phyloP scores from a whole-genome alignment of 2,113 vertebrate species.

The Pleuronectes platessa region DNA sequence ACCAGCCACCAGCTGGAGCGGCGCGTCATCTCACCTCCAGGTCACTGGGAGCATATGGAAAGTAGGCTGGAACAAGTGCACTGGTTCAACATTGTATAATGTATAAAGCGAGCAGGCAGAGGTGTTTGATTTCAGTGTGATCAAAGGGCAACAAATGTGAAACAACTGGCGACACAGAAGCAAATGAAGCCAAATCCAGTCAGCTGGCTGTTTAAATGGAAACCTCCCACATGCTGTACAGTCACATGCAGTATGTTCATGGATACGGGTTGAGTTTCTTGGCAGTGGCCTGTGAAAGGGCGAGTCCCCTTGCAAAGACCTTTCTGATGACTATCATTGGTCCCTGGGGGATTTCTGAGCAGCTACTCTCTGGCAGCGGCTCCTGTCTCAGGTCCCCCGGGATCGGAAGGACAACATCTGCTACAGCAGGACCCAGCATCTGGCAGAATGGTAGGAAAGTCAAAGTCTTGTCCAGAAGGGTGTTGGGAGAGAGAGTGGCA shows the following conservation, averaged over 20 bases:
- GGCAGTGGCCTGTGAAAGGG: constrained; percentile 59
- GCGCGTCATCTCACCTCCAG: constrained; percentile 41
- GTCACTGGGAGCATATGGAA: constrained; percentile 65
- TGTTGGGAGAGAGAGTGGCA: constrained; percentile 38
- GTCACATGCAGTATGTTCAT: background rate
- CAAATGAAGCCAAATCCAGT: constrained; percentile 4
- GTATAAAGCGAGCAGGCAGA: constrained; percentile 1
- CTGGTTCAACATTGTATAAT: constrained; percentile 25
- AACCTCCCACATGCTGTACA: background rate
- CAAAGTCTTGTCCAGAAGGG: constrained; percentile 49
- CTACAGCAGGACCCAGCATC: constrained; percentile 64
- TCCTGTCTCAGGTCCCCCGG: constrained; percentile 29
- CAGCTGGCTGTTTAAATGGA: constrained; percentile 13
- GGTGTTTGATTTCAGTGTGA: constrained; percentile 20
- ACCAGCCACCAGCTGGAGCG: constrained; percentile 41
- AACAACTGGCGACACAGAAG: constrained; percentile 14
- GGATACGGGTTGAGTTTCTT: constrained; percentile 34
- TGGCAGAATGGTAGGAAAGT: constrained; percentile 68
- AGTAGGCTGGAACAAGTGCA: constrained; percentile 37
- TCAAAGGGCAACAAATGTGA: constrained; percentile 16
- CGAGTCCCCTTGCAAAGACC: constrained; percentile 75
- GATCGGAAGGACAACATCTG: constrained; percentile 64
- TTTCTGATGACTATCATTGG: constrained; percentile 63
- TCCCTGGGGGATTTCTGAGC: constrained; percentile 54
- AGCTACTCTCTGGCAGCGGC: constrained; percentile 51